phyloP scores from a whole-genome alignment of 2,113 vertebrate genomes.

The Chaetops frenatus region DNA sequence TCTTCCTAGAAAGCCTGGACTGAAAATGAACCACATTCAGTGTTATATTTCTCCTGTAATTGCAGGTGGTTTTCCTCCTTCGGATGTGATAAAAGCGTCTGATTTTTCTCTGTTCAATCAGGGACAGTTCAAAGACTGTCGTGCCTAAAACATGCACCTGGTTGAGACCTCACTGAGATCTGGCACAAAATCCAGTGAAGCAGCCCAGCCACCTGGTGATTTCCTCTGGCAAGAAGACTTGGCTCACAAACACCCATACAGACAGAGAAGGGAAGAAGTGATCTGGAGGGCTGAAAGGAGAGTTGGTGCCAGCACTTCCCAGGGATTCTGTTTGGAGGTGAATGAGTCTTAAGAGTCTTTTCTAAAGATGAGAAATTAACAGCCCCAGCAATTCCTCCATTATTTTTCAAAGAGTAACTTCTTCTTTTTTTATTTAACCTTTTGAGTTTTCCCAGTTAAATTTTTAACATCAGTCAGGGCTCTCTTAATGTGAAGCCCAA shows the following conservation, averaged over 20 bases:
- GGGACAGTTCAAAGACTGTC: background rate
- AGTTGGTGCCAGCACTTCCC: background rate
- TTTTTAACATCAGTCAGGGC: background rate
- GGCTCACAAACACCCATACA: background rate
- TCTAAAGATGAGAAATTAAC: background rate
- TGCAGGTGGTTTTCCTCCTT: background rate
- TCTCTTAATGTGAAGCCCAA: background rate
- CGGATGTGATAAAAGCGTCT: background rate
- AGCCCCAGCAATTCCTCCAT: background rate
- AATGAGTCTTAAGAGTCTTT: background rate
- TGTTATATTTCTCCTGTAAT: background rate
- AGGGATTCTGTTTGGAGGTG: background rate
- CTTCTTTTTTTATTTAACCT: background rate
- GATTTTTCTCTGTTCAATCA: background rate
- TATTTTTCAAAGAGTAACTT: background rate
- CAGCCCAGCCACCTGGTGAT: background rate
- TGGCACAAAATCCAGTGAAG: background rate
- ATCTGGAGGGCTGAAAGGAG: background rate
- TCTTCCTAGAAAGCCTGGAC: background rate
- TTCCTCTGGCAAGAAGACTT: background rate
- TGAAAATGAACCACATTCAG: background rate
- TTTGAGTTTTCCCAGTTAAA: background rate
- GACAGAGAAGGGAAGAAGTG: background rate
- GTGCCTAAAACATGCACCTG: background rate
- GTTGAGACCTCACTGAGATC: background rate